Evolutionary conservation across 1,140 invertebrate genomes (phyloP), one percentile per base, ranked within the genome.

Genomic region (Araneus ventricosus): DNA sequence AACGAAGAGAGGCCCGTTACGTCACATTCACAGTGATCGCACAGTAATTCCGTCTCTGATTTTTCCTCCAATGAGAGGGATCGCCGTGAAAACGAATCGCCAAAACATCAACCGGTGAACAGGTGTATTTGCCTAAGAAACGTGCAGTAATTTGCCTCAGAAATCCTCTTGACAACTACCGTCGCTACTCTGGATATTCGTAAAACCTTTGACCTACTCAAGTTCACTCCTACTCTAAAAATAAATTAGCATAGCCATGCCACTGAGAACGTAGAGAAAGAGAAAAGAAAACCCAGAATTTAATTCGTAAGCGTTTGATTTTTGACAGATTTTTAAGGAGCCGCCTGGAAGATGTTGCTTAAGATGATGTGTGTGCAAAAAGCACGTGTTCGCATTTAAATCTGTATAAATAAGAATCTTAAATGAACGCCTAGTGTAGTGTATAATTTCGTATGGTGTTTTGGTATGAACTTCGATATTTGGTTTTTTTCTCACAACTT

Each of bases 111-210:
- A 27, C 45, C 82, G 82, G 45, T 67, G 87, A 61, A 91, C 89
- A 91, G 89, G 89, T 91, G 89, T 91, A 84, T 91, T 91, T 91
- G 79, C 45, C 82, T 27, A 84, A 57, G 45, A 57, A 84, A 84
- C 82, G 87, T 88, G 87, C 63, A 88, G 87, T 63, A 88, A 88
- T 88, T 63, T 63, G 37, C 37, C 61, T 88, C 17, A 88, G 59
- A 88, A 88, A 70, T 52, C n/a, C 24, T 84, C 82, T 70, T 63
- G 87, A 75, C 87, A 87, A 63, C 34, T 39, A 24, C 52, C 52
- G 34, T 22, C 30, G 37, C 30, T 87, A 27, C 14, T 59, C 41
- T 6, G 52, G 7, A 87, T 63, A 87, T 45, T 84, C 39, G 24
- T 2, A 45, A 75, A 37, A 34, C 30, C 27, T 75, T 75, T 75